Evolutionary conservation across 2,888 invertebrate species (phyloP).

Genomic region (Polia nebulosa): DNA sequence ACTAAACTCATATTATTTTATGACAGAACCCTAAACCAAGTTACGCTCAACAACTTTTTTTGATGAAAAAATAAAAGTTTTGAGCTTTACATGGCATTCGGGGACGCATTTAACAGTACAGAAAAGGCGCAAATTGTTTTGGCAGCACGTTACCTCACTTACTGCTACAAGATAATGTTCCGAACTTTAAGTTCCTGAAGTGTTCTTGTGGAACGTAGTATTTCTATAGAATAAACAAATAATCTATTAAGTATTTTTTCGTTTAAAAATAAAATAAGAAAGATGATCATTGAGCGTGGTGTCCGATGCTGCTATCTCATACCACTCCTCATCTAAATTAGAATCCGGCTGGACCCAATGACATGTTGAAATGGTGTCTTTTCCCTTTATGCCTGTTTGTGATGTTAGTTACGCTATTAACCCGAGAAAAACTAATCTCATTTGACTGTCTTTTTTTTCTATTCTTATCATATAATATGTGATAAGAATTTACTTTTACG

Average conservation of each 20-base stretch:
- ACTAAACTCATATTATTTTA: not conserved
- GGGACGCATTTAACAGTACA: constrained; percentile 50
- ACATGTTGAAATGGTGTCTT: too few relatives aligned
- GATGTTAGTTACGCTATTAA: too few relatives aligned
- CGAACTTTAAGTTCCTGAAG: constrained; percentile 19
- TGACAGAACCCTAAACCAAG: constrained; percentile 33
- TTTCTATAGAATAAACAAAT: not conserved
- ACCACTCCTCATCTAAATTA: too few relatives aligned
- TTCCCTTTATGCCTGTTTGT: too few relatives aligned
- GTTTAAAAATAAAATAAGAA: too few relatives aligned
- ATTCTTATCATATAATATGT: too few relatives aligned
- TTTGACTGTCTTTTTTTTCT: too few relatives aligned
- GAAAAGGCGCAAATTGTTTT: constrained; percentile 55
- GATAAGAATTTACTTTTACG: too few relatives aligned
- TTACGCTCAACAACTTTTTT: constrained; percentile 32
- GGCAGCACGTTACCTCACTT: constrained; percentile 28
- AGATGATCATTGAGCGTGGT: too few relatives aligned
- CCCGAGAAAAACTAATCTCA: too few relatives aligned
- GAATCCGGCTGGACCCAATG: too few relatives aligned
- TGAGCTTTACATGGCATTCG: constrained; percentile 44
- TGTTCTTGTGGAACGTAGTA: not conserved
- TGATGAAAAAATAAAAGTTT: constrained; percentile 52
- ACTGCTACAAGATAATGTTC: constrained; percentile 29
- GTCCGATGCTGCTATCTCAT: too few relatives aligned
- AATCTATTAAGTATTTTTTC: not conserved